These are phyloP conservation scores for Dyspetes luteomarginatus DNA, from an alignment of 2,888 invertebrate genomes.

Conservation along the genomic window DNA sequence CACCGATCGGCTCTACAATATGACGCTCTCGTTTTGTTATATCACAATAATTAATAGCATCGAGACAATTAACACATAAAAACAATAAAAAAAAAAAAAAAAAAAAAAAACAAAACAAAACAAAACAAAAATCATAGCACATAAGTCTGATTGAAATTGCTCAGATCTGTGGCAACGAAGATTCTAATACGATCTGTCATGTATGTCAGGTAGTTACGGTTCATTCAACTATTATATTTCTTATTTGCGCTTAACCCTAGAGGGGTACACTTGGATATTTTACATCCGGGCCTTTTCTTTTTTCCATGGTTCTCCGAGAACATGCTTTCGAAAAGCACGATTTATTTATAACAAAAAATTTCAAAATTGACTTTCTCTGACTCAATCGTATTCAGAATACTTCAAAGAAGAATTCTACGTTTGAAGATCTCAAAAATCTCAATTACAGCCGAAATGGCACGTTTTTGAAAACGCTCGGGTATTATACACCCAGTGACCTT, in stretches of 20 bases:
- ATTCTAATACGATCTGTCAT: constrained; percentile 60
- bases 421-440: too few relatives aligned
- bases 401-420: too few relatives aligned
- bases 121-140: constrained; percentile 38
- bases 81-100: constrained; percentile 15
- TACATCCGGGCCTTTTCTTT: too few relatives aligned
- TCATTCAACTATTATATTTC: constrained; percentile 50
- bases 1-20: constrained; percentile 32
- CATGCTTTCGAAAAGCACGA: too few relatives aligned
- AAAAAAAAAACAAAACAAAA: constrained; percentile 1
- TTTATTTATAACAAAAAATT: too few relatives aligned
- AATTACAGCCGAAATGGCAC: too few relatives aligned
- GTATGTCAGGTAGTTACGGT: constrained; percentile 64
- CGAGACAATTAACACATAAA: too few relatives aligned
- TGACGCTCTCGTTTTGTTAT: constrained; percentile 19
- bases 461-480: too few relatives aligned
- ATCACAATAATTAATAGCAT: constrained; percentile 48
- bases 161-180: constrained; percentile 61
- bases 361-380: too few relatives aligned
- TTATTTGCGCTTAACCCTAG: constrained; percentile 52
- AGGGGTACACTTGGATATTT: too few relatives aligned
- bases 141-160: constrained; percentile 50
- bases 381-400: too few relatives aligned
- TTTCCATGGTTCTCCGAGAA: constrained; percentile 27
- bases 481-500: too few relatives aligned